Evolutionary conservation across 2,888 invertebrate genomes (phyloP), one percentile per base, ranked within the genome.

Genomic region (Eubasilissa splendida): DNA sequence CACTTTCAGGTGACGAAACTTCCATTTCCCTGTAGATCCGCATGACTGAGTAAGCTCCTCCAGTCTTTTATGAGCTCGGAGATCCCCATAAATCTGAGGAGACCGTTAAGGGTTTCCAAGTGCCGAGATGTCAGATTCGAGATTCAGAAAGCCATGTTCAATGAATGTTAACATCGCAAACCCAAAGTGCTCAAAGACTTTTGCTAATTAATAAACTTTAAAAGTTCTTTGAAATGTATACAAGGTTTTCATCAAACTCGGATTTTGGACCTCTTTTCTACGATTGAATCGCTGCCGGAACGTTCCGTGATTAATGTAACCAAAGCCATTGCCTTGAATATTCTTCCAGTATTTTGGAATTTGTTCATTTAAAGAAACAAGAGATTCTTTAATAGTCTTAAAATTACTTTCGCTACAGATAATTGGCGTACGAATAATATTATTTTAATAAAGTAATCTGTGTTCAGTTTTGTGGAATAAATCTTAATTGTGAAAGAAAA

Each of bases 201-300:
- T 70, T 74, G 74, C 79, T 79, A 79, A 79, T 79, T 79, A 74
- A 79, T 79, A 79, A 65, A 79, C 73, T 79, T 79, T 79, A 50
- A 66, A 77, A 70, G 73, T 79, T 79, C 79, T 74, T 74, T 56
- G 70, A 73, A 58, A 74, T 65, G 73, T 74, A 76, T 63, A 76
- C 63, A 70, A 54, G 63, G 31, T 53, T 60, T 76, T 76, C 58
- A 74, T 74, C 42, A 74, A 22, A 74, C 74, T 58, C 59, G 31
- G 50, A 71, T 54, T 71, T 54, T 53, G 22, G 22, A n/a, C 59
- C 42, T 14, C 10, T 10, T 8, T 33, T 74, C 59, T n/a, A 42
- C 22, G 31, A 59, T 33, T 59, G 31, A 11, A 59, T 42, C 42
- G 14, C 4, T 22, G 4, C 11, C n/a, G 58, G 58, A 58, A 58